A percentile compares a stretch with the other conserved stretches of the same genome.
Conservation (phyloP, 1,140 invertebrate genomes). For the Dinoponera quadriceps region DNA sequence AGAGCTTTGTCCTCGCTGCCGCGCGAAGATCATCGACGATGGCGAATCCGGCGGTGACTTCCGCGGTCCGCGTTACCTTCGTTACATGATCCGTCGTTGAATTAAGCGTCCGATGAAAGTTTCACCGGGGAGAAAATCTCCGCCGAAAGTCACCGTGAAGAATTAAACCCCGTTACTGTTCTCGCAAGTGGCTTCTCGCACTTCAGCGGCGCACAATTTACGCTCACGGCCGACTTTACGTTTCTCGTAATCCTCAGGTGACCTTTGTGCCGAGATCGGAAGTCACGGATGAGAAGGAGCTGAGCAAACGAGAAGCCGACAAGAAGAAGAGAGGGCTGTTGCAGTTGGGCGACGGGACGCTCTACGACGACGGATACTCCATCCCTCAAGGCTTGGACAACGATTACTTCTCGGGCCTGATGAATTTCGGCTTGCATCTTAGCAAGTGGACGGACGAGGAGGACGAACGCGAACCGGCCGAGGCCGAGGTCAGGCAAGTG, state of each 20-base stretch:
- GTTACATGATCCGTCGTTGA: no score
- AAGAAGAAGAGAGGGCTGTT: conserved; percentile 88
- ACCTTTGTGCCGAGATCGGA: conserved; percentile 62
- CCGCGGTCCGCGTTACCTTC: no score
- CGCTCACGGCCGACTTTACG: neutral
- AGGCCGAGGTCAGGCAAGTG: conserved; percentile 91
- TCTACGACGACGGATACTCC: conserved; percentile 88
- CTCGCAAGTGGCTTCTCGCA: no score
- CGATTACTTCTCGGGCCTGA: conserved; percentile 87
- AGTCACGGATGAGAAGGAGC: conserved; percentile 51
- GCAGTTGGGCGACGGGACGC: conserved; percentile 88
- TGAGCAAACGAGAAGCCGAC: conserved; percentile 69
- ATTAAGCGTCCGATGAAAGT: no score
- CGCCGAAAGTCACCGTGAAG: no score
- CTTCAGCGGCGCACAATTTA: no score
- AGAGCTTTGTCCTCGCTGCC: neutral
- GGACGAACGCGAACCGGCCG: conserved; percentile 92
- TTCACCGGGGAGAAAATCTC: no score
- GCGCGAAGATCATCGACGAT: neutral
- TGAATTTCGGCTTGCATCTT: conserved; percentile 88
- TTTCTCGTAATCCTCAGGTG: conserved; percentile 59
- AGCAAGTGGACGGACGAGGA: conserved; percentile 85
- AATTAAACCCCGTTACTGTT: no score
- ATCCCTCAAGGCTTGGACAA: conserved; percentile 78
- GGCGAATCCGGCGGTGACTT: no score